Base-by-base conservation (phyloP, 2,888 invertebrate genomes). In the Synergus japonicus region DNA sequence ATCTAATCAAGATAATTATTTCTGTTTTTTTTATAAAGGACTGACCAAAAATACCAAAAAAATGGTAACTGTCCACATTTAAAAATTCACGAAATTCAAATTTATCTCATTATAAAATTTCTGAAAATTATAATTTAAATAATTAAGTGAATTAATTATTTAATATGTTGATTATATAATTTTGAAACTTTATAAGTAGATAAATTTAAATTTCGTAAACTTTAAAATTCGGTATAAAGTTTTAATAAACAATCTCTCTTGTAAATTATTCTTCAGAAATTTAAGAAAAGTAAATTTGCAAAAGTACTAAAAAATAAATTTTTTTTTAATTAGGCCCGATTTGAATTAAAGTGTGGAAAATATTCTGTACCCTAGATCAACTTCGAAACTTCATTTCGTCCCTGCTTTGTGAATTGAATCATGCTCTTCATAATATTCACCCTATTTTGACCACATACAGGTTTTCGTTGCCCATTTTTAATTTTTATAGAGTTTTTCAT, bases 351-450 rank as follows among this genome's bases (percentile, higher is more conserved):
- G 54, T 18, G 4, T 22, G 10, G 73, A 73, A 73, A 73, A 73
- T 54, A 41, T 73, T 73, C 54, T 73, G 54, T 54, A 54, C 13
- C 29, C 5, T 29, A 13, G 63, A 63, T 63, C 29, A 13, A 29
- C 22, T 29, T 29, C 63, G 63, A 29, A 63, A 29, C 12, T 63
- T 63, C 63, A 63, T 63, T 63, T 22, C 13, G 63, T 29, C 29
- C 12, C 63, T 29, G 63, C 63, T 63, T 63, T 63, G 63, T 63
- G 29, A 63, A 22, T 63, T 29, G 63, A 63, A 13, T 63, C 29
- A 29, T 63, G 63, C 63, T 63, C 12, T 63, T 63, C 63, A 63
- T 63, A 22, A 7, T 22, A 22, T 60, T 29, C 8, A 58, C 18
- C 18, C 18, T n/a, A 58, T 58, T 58, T 9, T 58, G 7, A n/a